Base-by-base conservation (phyloP, 1,140 invertebrate species). In the Plodia interpunctella region DNA sequence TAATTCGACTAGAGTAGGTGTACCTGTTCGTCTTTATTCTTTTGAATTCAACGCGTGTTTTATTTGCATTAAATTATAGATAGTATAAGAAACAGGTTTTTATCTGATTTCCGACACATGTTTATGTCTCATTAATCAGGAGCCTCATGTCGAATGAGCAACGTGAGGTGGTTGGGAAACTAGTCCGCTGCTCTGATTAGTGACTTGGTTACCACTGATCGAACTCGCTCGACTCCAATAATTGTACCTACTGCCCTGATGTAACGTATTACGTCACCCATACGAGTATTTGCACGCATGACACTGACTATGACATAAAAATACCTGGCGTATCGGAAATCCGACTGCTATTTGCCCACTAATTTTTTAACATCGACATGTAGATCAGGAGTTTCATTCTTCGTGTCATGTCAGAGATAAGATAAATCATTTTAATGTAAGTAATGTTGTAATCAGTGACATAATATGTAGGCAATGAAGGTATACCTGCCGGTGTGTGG, bases 131-230 rank as follows among this genome's bases (percentile, higher is more conserved):
- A 32, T 32, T 32, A 32, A 32, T 32, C 30, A 32, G 30, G 30
- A 32, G 30, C 9, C 30, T 32, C 30, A 32, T 32, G 30, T 32
- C 21, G 21, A 25, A 25, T 25, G 21, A 25, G 21, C 21, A 25
- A 6, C 2, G 21, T 25, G 21, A 25, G 21, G 21, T 25, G 30
- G 30, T 53, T 53, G 51, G 28, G 51, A 20, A 53, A 53, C 19
- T 51, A 20, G 44, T 25, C 51, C 13, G n/a, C 3, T 53, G 51
- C 5, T 53, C 51, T 53, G 51, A 53, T 53, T 53, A 53, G 51
- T 53, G n/a, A n/a, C n/a, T n/a, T n/a, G n/a, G n/a, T 8, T 53
- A 53, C 19, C 51, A n/a, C 19, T 2, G 51, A 53, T 25, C 21
- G 20, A 11, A 32, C 30, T 32, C 30, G 30, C 21, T 25, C 21